Evolutionary conservation across 1,140 invertebrate genomes (phyloP).

Genomic region (Drosophila triauraria): DNA sequence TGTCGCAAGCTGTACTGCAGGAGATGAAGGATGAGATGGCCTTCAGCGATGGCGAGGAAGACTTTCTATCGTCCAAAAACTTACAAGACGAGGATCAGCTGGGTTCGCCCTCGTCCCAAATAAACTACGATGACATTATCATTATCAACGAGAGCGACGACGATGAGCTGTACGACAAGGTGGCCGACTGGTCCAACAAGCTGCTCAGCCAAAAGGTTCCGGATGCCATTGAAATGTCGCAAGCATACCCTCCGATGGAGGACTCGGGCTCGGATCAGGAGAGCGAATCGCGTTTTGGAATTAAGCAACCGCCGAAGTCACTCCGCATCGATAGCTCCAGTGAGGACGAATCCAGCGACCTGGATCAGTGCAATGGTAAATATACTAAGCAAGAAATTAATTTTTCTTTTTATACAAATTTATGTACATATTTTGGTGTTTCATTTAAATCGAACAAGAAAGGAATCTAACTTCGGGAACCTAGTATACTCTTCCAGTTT

Average conservation of each 20-base stretch:
- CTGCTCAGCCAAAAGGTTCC: constrained; percentile 58
- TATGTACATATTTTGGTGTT: too few species aligned
- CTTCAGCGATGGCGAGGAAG: constrained; percentile 17
- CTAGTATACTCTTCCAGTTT: too few species aligned
- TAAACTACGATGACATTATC: constrained; percentile 52
- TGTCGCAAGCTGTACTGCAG: constrained; percentile 56
- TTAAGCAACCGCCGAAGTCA: background rate
- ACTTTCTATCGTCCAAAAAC: constrained; percentile 2
- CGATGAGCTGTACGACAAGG: constrained; percentile 63
- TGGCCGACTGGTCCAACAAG: constrained; percentile 69
- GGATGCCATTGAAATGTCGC: constrained; percentile 43
- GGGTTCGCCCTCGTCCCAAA: constrained; percentile 2
- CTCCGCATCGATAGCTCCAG: constrained; percentile 39
- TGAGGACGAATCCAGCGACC: constrained; percentile 15
- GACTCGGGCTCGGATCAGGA: constrained; percentile 16
- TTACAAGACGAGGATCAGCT: background rate
- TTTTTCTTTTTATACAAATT: background rate
- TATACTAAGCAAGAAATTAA: too few species aligned
- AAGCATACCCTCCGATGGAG: constrained; percentile 38
- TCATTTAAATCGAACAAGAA: too few species aligned
- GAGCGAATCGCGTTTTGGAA: background rate
- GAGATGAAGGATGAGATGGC: constrained; percentile 76
- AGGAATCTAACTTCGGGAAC: too few species aligned
- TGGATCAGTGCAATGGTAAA: background rate
- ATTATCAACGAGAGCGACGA: constrained; percentile 54